A percentile compares a stretch with the other conserved stretches of the same genome.
Conservation (phyloP, 2,888 invertebrate species). For the Incurvaria masculella region DNA sequence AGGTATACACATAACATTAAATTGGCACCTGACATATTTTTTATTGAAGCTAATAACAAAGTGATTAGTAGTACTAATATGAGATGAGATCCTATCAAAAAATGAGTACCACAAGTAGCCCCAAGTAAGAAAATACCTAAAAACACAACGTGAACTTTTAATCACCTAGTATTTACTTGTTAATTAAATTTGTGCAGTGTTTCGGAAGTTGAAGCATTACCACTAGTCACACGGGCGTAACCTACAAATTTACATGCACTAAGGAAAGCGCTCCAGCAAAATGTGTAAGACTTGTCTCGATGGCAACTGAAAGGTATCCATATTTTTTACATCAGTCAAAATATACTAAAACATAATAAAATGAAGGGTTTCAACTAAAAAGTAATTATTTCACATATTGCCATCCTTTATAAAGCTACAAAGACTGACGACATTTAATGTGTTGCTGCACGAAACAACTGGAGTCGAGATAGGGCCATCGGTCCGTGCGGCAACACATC, state of each 20-base stretch:
- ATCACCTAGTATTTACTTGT: not conserved
- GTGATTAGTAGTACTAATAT: no score
- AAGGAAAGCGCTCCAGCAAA: no score
- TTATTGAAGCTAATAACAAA: no score
- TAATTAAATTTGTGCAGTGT: not conserved
- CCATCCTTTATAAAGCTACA: not conserved
- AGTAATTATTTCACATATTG: not conserved
- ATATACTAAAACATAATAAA: not conserved
- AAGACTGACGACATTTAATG: no score
- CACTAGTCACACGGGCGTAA: no score
- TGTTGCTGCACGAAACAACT: no score
- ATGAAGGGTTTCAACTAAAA: not conserved
- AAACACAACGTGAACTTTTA: no score
- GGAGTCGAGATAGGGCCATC: no score
- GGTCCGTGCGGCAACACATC: no score
- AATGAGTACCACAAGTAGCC: no score
- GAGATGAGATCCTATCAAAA: no score
- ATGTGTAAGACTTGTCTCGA: not conserved
- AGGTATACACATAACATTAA: conserved; percentile 24
- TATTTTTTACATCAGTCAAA: not conserved
- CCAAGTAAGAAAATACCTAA: no score
- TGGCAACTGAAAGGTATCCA: not conserved
- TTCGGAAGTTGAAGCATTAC: not conserved
- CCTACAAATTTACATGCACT: not conserved
- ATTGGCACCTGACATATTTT: conserved; percentile 15